These are phyloP conservation scores for Perca flavescens DNA, from an alignment of 2,113 vertebrate species.

Conservation along the genomic window DNA sequence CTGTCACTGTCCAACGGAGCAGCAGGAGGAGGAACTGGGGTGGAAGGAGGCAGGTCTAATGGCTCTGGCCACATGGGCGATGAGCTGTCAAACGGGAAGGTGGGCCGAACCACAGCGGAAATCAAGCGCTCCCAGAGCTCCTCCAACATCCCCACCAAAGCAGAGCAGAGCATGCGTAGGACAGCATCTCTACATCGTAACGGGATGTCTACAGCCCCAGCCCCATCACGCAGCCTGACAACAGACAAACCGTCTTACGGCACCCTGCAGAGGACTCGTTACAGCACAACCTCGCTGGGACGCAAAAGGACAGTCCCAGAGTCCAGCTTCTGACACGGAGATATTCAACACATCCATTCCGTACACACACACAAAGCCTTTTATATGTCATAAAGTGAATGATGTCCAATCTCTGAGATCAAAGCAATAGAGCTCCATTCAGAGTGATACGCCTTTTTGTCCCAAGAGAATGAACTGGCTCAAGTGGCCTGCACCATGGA, in stretches of 20 bases:
- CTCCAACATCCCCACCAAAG: conserved; percentile 85
- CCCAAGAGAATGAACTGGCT: conserved; percentile 7
- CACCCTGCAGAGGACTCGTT: conserved; percentile 83
- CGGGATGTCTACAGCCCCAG: conserved; percentile 50
- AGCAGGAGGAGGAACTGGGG: conserved; percentile 47
- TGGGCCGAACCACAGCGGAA: conserved; percentile 63
- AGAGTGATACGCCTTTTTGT: conserved; percentile 33
- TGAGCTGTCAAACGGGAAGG: conserved; percentile 74
- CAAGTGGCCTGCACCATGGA: conserved; percentile 21
- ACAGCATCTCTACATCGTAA: conserved; percentile 84
- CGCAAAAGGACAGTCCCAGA: conserved; percentile 87
- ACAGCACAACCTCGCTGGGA: conserved; percentile 84
- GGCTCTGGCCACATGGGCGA: conserved; percentile 50
- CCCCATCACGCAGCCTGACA: conserved; percentile 53
- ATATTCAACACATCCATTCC: not conserved
- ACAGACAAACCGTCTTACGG: conserved; percentile 68
- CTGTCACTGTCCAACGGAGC: conserved; percentile 75
- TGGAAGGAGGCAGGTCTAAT: conserved; percentile 58
- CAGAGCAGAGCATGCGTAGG: conserved; percentile 72
- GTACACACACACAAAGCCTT: conserved; percentile 44
- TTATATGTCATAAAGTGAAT: conserved; percentile 15
- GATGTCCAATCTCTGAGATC: conserved; percentile 24
- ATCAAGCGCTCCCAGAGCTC: conserved; percentile 89
- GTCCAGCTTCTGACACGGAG: conserved; percentile 89
- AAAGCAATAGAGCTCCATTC: conserved; percentile 67